phyloP scores from a whole-genome alignment of 2,888 invertebrate genomes.

The Orchesella flavescens region DNA sequence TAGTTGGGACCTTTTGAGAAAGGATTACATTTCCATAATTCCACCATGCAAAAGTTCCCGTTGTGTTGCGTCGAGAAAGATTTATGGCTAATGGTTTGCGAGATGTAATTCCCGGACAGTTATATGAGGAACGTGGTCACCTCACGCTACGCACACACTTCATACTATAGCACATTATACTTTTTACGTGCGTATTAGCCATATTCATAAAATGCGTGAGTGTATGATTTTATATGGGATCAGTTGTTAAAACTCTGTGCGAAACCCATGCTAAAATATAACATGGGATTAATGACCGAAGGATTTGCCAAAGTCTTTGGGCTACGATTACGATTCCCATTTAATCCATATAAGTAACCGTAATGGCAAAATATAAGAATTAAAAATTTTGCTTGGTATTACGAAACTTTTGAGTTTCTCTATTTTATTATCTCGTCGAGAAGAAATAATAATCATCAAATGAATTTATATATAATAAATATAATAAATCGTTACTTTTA shows the following conservation, averaged over 20 bases:
- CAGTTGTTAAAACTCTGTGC: no score
- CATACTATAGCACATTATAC: no score
- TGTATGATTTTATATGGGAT: no score
- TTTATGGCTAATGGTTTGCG: conserved; percentile 13
- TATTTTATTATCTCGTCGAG: conserved; percentile 16
- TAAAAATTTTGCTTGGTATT: neutral
- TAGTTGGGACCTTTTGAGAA: neutral
- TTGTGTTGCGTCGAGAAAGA: neutral
- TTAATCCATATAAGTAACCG: no score
- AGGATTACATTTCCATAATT: conserved; percentile 39
- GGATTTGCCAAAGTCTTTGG: no score
- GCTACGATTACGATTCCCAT: no score
- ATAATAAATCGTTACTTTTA: neutral
- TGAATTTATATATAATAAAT: conserved; percentile 18
- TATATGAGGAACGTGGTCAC: neutral
- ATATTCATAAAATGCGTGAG: no score
- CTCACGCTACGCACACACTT: neutral
- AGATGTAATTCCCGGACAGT: conserved; percentile 12
- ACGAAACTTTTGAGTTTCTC: conserved; percentile 15
- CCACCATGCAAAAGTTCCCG: neutral
- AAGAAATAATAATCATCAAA: neutral
- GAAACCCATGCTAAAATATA: no score
- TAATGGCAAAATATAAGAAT: neutral
- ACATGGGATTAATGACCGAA: no score
- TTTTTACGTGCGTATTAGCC: no score